Percentiles rank a stretch among this genome's conserved stretches.
Conservation (phyloP, 2,888 invertebrate species). For the Acrobasis suavella region DNA sequence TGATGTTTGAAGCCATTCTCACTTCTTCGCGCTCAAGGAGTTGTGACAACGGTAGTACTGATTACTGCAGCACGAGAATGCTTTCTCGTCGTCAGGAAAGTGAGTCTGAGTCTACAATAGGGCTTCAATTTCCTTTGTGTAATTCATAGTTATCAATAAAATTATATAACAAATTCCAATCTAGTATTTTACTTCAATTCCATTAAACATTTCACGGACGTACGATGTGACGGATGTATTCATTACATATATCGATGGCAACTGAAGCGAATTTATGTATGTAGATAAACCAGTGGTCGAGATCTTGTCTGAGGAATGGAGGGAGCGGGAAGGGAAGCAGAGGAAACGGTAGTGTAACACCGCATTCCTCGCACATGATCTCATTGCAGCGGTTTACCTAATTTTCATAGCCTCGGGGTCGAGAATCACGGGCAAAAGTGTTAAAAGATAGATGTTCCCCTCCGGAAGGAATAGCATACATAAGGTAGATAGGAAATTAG, state of each 20-base stretch:
- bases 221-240: slow-evolving; percentile 6
- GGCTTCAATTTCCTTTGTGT: slow-evolving; percentile 33
- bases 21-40: no score
- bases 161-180: slow-evolving; percentile 31
- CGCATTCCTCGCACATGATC: no score
- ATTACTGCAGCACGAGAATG: not conserved
- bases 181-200: slow-evolving; percentile 40
- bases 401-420: slow-evolving; percentile 24
- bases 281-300: not conserved
- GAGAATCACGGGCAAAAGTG: slow-evolving; percentile 27
- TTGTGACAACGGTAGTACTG: not conserved
- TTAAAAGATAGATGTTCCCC: slow-evolving; percentile 41
- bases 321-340: no score
- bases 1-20: no score
- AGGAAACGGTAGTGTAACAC: no score
- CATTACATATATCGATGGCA: slow-evolving; percentile 4
- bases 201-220: slow-evolving; percentile 24
- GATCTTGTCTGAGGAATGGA: no score
- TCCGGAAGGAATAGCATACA: slow-evolving; percentile 51
- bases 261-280: slow-evolving; percentile 18
- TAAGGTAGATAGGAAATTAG: slow-evolving; percentile 73
- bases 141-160: slow-evolving; percentile 32
- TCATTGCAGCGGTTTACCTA: no score
- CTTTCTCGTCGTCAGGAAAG: not conserved
- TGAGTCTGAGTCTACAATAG: slow-evolving; percentile 8